Evolutionary conservation across 2,888 invertebrate genomes (phyloP), one percentile per base, ranked within the genome.

Genomic region (Drosophila prolongata): DNA sequence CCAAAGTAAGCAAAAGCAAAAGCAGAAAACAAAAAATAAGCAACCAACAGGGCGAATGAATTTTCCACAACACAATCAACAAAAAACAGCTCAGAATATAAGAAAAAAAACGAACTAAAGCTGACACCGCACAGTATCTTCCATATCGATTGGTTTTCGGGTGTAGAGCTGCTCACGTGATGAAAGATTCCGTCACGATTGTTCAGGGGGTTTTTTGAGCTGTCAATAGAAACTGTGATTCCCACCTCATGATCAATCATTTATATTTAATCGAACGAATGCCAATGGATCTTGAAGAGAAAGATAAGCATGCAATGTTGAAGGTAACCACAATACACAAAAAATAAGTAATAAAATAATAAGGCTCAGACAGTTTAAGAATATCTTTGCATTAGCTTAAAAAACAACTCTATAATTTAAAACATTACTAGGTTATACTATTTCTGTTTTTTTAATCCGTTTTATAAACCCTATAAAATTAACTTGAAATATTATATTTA

Each of bases 111-210:
- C 53, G 42, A 65, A 54, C 30, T 53, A 58, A 67, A 59, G 56
- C 69, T 53, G 69, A 70, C 54, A 55, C 64, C 54, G 61, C 53
- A 71, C 62, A 52, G 72, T 72, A 74, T 74, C 76, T 76, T 61
- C 65, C 78, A 71, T 77, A 87, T 85, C 80, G 86, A 86, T 79
- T 75, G 75, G 43, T 47, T 64, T 38, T 47, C 19, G 43, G 37
- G 13, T 34, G 19, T 34, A 40, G 61, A 43, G 69, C n/a, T 62
- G 69, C 24, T 37, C 69, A 49, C 52, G 50, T 69, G 62, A 68
- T 16, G 38, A 53, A 37, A 47, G 46, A 30, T 47, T 9, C 58
- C 38, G 30, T 44, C 54, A 66, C 67, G 53, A 30, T 38, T 19
- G 66, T 11, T 14, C 1, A 13, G 27, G 13, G 35, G 66, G 13